These are phyloP conservation scores for Syncerus caffer DNA, from an alignment of 2,797 vertebrate species.

Conservation along the genomic window DNA sequence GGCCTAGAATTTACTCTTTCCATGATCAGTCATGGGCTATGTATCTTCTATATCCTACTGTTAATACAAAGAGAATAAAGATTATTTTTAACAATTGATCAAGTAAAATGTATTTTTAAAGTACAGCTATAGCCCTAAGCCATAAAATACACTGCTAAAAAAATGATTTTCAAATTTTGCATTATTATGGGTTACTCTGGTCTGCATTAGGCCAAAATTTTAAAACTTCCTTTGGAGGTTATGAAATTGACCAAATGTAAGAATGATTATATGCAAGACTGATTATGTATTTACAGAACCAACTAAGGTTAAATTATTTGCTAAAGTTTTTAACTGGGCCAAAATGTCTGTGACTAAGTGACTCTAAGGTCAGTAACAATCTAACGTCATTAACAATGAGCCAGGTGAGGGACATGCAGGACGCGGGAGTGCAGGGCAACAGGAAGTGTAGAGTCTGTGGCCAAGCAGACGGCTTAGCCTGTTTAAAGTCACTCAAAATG, in stretches of 20 bases:
- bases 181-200: background rate
- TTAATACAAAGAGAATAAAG: conserved; percentile 30
- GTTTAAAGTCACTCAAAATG: background rate
- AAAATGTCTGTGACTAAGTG: background rate
- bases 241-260: background rate
- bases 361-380: background rate
- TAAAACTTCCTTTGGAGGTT: background rate
- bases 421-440: background rate
- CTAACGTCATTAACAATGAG: background rate
- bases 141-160: background rate
- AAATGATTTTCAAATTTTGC: conserved; percentile 6
- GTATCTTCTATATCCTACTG: background rate
- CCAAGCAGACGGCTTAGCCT: background rate
- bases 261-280: background rate
- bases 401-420: background rate
- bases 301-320: conserved; percentile 13
- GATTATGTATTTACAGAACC: background rate
- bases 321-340: background rate
- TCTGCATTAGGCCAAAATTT: background rate
- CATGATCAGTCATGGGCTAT: background rate
- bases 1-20: background rate
- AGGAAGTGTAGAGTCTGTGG: background rate
- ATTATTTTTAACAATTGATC: background rate
- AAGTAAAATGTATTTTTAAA: conserved; percentile 22
- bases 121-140: background rate